These are phyloP conservation scores for Nyctibius bracteatus DNA, from an alignment of 2,113 vertebrate species.

Conservation along the genomic window DNA sequence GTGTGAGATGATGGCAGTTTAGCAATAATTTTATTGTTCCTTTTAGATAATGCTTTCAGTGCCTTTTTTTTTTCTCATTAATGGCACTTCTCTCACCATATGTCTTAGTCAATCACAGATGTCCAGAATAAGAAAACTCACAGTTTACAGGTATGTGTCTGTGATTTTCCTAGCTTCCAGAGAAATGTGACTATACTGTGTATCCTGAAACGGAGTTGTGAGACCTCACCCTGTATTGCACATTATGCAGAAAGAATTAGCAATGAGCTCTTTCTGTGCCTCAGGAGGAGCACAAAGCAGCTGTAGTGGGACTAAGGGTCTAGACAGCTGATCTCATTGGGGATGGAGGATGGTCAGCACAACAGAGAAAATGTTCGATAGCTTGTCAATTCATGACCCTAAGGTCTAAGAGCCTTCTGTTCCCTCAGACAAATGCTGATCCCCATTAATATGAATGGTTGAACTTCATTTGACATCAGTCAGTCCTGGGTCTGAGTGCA, in stretches of 20 bases:
- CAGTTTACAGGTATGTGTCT: neutral
- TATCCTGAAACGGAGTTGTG: neutral
- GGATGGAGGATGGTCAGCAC: neutral
- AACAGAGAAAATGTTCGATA: constrained; percentile 24
- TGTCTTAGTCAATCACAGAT: neutral
- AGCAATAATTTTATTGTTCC: neutral
- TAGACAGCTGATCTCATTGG: constrained; percentile 36
- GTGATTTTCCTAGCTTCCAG: neutral
- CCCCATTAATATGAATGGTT: constrained; percentile 56
- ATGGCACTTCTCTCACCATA: neutral
- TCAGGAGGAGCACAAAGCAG: constrained; percentile 18
- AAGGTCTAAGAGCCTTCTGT: constrained; percentile 38
- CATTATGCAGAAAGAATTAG: neutral
- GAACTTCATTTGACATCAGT: constrained; percentile 60
- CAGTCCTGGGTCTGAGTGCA: neutral
- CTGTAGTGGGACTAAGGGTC: neutral
- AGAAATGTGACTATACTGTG: neutral
- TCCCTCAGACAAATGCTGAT: constrained; percentile 14
- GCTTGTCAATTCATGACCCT: constrained; percentile 44
- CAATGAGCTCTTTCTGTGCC: neutral
- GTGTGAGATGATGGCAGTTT: neutral
- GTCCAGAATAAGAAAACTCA: neutral
- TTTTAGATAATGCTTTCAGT: neutral
- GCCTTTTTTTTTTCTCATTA: neutral
- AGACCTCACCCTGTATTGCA: neutral